A percentile compares a stretch with the other conserved stretches of the same genome.
Evolutionary conservation across 2,113 vertebrate species (phyloP).

Genomic region (Tupaia chinensis): DNA sequence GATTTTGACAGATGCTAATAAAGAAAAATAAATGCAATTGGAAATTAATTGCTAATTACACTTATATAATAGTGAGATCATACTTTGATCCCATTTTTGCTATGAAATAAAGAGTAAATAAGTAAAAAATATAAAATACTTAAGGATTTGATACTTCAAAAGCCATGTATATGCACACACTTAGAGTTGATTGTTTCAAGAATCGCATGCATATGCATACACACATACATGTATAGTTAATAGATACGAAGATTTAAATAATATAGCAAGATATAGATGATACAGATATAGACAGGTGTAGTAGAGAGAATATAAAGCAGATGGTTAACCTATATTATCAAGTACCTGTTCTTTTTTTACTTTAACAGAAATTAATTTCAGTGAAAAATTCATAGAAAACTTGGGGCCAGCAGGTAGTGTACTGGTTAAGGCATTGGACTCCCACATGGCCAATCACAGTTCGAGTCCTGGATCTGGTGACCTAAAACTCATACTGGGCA

Average conservation of each 20-base stretch:
- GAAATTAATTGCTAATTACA: conserved; percentile 3
- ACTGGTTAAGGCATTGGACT: too few relatives aligned
- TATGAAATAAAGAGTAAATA: not conserved
- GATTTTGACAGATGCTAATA: conserved; percentile 24
- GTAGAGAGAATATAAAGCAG: not conserved
- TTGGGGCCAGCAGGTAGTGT: not conserved
- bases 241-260: not conserved
- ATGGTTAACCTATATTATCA: not conserved
- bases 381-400: not conserved
- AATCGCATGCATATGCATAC: too few relatives aligned
- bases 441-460: too few relatives aligned
- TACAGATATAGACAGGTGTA: not conserved
- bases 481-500: too few relatives aligned
- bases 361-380: not conserved
- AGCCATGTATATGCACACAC: not conserved
- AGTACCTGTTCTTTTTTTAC: not conserved
- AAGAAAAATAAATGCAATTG: not conserved
- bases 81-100: not conserved
- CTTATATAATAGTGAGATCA: not conserved
- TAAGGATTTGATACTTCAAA: not conserved
- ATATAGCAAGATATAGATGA: not conserved
- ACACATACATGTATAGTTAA: not conserved
- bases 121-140: conserved; percentile 5
- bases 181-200: not conserved
- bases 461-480: too few relatives aligned